Conservation (phyloP, 2,888 invertebrate species). For the Leucophora obtusa region DNA sequence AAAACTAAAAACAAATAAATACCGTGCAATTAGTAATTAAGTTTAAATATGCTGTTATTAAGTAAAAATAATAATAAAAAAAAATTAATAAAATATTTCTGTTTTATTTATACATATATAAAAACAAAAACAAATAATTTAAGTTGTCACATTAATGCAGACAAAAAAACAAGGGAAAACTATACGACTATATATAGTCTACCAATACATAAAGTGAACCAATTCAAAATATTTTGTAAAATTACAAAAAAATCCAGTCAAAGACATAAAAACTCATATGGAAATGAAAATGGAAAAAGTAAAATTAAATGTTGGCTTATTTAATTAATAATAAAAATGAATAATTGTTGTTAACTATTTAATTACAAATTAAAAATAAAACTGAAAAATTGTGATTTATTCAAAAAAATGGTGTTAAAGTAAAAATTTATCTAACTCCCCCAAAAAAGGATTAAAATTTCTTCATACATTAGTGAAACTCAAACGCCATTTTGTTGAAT, state of each 20-base stretch:
- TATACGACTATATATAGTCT: conserved; percentile 16
- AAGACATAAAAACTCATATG: not conserved
- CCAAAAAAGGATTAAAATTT: not conserved
- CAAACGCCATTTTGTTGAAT: not conserved
- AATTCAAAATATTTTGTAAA: conserved; percentile 13
- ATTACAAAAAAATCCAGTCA: not conserved
- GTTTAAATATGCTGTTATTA: conserved; percentile 37
- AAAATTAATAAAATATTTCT: not conserved
- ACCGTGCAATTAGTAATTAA: conserved; percentile 49
- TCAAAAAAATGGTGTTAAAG: conserved; percentile 12
- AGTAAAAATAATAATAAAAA: not conserved
- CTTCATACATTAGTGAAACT: conserved; percentile 3
- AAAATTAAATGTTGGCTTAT: conserved; percentile 43
- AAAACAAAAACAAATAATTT: conserved; percentile 4
- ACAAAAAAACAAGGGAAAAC: conserved; percentile 6
- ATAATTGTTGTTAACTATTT: conserved; percentile 30
- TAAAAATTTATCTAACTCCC: not conserved
- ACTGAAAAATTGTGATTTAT: not conserved
- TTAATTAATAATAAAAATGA: conserved; percentile 7
- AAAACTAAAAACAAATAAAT: conserved; percentile 16
- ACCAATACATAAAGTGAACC: conserved; percentile 10
- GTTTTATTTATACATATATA: conserved; percentile 43
- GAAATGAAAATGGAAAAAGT: conserved; percentile 4
- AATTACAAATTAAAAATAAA: not conserved
- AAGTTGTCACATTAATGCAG: not conserved